Evolutionary conservation across 2,888 invertebrate genomes (phyloP), one percentile per base, ranked within the genome.

Genomic region (Lycocerus yunnanus): DNA sequence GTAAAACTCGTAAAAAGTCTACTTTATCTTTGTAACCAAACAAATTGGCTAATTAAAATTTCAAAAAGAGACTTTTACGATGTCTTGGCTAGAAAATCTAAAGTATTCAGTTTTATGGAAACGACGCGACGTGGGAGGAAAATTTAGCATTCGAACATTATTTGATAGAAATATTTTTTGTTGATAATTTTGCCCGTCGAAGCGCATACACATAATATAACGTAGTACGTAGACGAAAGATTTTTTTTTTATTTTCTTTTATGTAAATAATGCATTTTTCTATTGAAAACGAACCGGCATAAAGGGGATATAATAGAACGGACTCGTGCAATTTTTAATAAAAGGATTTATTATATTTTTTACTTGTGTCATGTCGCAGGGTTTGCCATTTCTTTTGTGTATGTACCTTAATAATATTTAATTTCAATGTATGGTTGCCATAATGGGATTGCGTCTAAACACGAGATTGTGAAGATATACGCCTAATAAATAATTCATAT

Each of bases 401-500:
- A 43, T 13, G 13, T 43, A 43, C 43, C 43, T 43, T 43, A 43
- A 43, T n/a, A 43, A n/a, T 43, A 43, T 43, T 43, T 43, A 43
- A 43, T 43, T 43, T 43, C 43, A n/a, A 43, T 43, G 43, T 43
- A 43, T 43, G 43, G 43, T 43, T 43, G 8, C 43, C 43, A 43
- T 43, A 43, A 43, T 43, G n/a, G 43, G 43, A 43, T 43, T 43
- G n/a, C 43, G 43, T 43, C 43, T n/a, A 43, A 43, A 43, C 43
- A 43, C 43, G 43, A 43, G 43, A 43, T 43, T 43, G 43, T 58
- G 70, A 65, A 63, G 70, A 15, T 65, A 65, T 61, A 70, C 24
- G 18, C 10, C 27, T 61, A 63, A 65, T 70, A 65, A 61, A 65
- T 70, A 70, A 70, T 18, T 65, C 63, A 70, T 70, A 65, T 20